Evolutionary conservation across 2,113 vertebrate genomes (phyloP).

Genomic region (Globicephala melas): DNA sequence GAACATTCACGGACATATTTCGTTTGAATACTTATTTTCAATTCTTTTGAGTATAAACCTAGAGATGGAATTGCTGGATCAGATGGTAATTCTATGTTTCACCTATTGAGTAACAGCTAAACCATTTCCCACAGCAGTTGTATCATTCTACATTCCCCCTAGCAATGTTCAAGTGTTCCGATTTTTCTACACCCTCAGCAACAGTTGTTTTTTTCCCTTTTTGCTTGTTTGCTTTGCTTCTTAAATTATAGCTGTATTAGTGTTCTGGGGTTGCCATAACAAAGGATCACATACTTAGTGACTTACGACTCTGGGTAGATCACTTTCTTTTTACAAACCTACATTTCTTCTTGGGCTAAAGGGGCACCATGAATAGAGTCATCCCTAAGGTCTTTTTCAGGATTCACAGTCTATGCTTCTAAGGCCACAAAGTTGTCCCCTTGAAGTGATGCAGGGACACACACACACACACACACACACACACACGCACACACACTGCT

Average conservation of each 20-base stretch:
- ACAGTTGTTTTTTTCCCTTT: neutral
- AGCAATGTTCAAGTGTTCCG: neutral
- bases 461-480: no score
- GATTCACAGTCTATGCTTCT: neutral
- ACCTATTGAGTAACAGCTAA: neutral
- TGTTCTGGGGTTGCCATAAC: neutral
- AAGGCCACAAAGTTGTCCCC: neutral
- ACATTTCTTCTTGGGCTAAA: neutral
- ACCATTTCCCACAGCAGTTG: accelerated
- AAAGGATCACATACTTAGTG: neutral
- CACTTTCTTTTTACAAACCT: neutral
- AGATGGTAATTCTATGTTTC: neutral
- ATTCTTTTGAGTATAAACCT: neutral
- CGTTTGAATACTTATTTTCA: neutral
- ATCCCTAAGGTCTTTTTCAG: neutral
- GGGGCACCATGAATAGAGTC: neutral
- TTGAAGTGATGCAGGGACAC: neutral
- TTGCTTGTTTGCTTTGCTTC: neutral
- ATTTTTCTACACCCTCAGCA: neutral
- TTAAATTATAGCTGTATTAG: neutral
- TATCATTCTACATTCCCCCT: accelerated
- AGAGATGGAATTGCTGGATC: neutral
- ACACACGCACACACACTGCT: neutral
- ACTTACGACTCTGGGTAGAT: neutral
- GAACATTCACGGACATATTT: neutral